Evolutionary conservation across 1,140 invertebrate species (phyloP).

Genomic region (Carcinoscorpius rotundicauda): DNA sequence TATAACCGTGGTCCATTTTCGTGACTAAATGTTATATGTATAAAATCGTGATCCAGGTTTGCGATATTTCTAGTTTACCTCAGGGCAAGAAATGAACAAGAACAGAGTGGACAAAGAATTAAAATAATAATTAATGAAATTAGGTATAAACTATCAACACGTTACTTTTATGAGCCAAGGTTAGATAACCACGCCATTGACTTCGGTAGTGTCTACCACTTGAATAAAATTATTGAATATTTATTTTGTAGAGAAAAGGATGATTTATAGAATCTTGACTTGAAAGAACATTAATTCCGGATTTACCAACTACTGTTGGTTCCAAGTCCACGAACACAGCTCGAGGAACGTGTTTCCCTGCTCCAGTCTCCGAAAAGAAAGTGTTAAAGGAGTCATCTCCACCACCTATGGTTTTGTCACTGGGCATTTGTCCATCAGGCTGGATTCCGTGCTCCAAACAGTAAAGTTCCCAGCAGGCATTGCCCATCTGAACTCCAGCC

Average conservation of each 20-base stretch:
- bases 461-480: conserved; percentile 68
- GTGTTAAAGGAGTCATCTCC: conserved; percentile 39
- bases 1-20: too few species aligned
- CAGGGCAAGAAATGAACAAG: too few species aligned
- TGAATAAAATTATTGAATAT: conserved; percentile 20
- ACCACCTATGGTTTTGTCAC: conserved; percentile 26
- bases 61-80: too few species aligned
- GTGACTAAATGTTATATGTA: too few species aligned
- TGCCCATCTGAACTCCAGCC: conserved; percentile 65
- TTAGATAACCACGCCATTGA: too few species aligned
- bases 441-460: conserved; percentile 33
- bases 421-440: conserved; percentile 28
- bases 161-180: too few species aligned
- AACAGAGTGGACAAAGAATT: too few species aligned
- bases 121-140: too few species aligned
- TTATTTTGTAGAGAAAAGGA: conserved; percentile 27
- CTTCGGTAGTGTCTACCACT: too few species aligned
- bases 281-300: background rate
- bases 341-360: conserved; percentile 36
- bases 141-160: too few species aligned
- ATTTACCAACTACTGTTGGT: conserved; percentile 35
- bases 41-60: too few species aligned
- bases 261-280: background rate
- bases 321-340: conserved; percentile 37
- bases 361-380: conserved; percentile 38